A percentile compares a stretch with the other conserved stretches of the same genome.
Evolutionary conservation across 1,140 invertebrate genomes (phyloP).

Genomic region (Drosophila sp.): DNA sequence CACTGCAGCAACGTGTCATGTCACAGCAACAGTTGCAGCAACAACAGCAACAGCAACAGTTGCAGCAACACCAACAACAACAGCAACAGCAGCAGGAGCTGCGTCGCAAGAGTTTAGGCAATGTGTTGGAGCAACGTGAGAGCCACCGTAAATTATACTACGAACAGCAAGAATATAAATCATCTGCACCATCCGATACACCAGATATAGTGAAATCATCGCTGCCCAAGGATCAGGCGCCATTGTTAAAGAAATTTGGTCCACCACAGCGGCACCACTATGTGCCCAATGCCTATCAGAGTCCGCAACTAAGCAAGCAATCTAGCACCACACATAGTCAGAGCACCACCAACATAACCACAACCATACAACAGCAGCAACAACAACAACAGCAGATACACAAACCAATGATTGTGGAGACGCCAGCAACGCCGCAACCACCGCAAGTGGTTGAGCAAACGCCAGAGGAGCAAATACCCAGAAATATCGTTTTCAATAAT

Average conservation of each 20-base stretch:
- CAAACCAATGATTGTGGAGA: constrained; percentile 74
- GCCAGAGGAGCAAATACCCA: constrained; percentile 77
- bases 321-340: constrained; percentile 1
- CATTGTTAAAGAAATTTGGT: constrained; percentile 79
- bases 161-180: constrained; percentile 72
- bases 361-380: constrained; percentile 34
- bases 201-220: constrained; percentile 83
- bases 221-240: constrained; percentile 77
- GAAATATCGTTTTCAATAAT: constrained; percentile 83
- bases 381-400: too few species aligned
- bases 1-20: constrained; percentile 59
- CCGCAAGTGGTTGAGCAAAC: constrained; percentile 1
- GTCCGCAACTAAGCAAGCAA: constrained; percentile 62
- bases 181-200: constrained; percentile 75
- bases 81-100: constrained; percentile 44
- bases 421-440: constrained; percentile 64
- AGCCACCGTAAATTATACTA: constrained; percentile 40
- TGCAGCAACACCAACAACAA: background rate
- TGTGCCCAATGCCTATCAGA: constrained; percentile 80
- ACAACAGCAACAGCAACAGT: constrained; percentile 4
- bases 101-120: constrained; percentile 75
- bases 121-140: constrained; percentile 55
- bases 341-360: constrained; percentile 28
- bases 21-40: constrained; percentile 46
- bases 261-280: constrained; percentile 81